phyloP scores from a whole-genome alignment of 1,140 invertebrate species.

The Maniola jurtina region DNA sequence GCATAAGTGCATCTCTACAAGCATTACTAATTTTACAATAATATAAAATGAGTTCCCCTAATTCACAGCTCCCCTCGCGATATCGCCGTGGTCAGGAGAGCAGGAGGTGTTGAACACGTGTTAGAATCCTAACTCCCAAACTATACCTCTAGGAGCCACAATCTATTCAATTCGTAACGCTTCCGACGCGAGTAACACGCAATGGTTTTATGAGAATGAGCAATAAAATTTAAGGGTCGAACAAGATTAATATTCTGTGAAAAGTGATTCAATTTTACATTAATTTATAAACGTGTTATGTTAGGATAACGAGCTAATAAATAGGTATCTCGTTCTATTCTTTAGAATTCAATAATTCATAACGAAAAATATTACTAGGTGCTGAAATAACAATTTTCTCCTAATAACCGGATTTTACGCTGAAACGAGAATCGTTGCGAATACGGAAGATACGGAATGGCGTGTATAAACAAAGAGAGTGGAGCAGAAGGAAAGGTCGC shows the following conservation, averaged over 20 bases:
- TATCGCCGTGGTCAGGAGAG: conserved; percentile 43
- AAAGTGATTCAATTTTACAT: conserved; percentile 18
- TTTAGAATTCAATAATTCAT: neutral
- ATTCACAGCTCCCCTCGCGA: conserved; percentile 36
- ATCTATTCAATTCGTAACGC: conserved; percentile 64
- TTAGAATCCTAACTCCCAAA: conserved; percentile 59
- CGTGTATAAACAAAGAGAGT: conserved; percentile 20
- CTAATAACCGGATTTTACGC: conserved; percentile 1
- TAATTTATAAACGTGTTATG: conserved; percentile 19
- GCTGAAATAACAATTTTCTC: neutral
- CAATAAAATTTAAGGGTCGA: conserved; percentile 47
- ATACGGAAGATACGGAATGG: conserved; percentile 14
- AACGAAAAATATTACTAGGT: neutral
- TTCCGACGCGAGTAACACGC: conserved; percentile 51
- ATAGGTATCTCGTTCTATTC: neutral
- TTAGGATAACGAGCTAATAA: conserved; percentile 28
- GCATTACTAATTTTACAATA: conserved; percentile 60
- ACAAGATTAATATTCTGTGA: conserved; percentile 29
- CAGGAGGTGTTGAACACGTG: conserved; percentile 72
- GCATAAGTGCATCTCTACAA: conserved; percentile 44
- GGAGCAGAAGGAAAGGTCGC: conserved; percentile 16
- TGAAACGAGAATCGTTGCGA: conserved; percentile 12
- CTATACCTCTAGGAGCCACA: conserved; percentile 40
- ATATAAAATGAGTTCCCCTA: conserved; percentile 52
- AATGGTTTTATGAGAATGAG: conserved; percentile 47